Conservation (phyloP, 2,113 vertebrate genomes). For the Polypterus senegalus region DNA sequence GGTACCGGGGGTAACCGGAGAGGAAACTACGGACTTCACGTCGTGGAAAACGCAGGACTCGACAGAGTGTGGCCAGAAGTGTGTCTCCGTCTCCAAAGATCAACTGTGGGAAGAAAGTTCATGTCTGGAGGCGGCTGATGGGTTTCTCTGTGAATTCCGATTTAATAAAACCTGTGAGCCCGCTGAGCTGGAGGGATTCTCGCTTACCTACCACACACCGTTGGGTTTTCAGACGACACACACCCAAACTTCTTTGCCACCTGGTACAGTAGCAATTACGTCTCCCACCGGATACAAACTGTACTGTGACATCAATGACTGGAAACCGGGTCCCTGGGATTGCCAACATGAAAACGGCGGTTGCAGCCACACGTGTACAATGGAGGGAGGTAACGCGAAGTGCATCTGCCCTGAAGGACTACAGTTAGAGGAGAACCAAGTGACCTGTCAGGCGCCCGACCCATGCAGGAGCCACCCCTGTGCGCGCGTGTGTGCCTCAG, state of each 20-base stretch:
- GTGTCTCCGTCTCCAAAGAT: constrained; percentile 29
- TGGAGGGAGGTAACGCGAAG: background rate
- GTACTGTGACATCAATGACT: constrained; percentile 23
- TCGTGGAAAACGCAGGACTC: constrained; percentile 27
- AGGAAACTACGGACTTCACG: constrained; percentile 20
- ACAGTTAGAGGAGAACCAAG: constrained; percentile 11
- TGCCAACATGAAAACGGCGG: constrained; percentile 33
- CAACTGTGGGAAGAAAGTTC: constrained; percentile 26
- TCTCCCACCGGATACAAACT: constrained; percentile 12
- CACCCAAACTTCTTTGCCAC: background rate
- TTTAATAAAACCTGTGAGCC: constrained; percentile 7
- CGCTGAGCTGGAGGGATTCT: background rate
- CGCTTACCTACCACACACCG: constrained; percentile 18
- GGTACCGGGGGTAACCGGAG: constrained; percentile 33
- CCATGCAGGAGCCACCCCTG: constrained; percentile 25
- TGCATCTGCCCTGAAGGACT: constrained; percentile 32
- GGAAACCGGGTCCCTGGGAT: constrained; percentile 36
- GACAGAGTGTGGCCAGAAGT: constrained; percentile 26
- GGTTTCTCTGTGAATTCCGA: constrained; percentile 36
- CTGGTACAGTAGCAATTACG: constrained; percentile 21
- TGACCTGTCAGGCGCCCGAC: constrained; percentile 24
- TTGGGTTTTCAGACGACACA: constrained; percentile 10
- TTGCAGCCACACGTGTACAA: constrained; percentile 29
- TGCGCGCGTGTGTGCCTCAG: constrained; percentile 20
- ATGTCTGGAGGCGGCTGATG: constrained; percentile 9